Evolutionary conservation across 2,888 invertebrate genomes (phyloP), one percentile per base, ranked within the genome.

Genomic region (Aricia artaxerxes): DNA sequence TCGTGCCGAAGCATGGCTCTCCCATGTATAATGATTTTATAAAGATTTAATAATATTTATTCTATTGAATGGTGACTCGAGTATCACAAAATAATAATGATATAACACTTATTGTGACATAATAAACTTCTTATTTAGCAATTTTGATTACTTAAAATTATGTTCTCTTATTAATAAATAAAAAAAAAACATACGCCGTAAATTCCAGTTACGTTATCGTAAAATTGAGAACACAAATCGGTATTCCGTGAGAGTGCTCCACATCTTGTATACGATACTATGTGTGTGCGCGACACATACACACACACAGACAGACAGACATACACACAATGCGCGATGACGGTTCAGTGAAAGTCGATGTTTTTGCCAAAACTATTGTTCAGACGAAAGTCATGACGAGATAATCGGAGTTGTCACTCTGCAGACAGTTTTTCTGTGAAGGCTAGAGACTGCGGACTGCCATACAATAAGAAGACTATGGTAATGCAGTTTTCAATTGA

Each of bases 261-360:
- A 64, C 61, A 24, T 24, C 61, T 24, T n/a, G 24, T 61, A 64
- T 9, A 24, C 24, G 9, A 31, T 24, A 11, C 4, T 61, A 24
- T 64, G 61, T 24, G 24, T 24, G 3, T 9, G 9, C 9, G 0
- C 24, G 2, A n/a, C 24, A n/a, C n/a, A 60, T 6, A n/a, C 7
- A 7, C 9, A 24, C 24, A 61, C 11, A 9, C 64, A 64, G 0
- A 11, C 31, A 3, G 0, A 31, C 64, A 31, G 11, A 64, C 64
- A 64, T 31, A 64, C 31, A 64, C 24, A 61, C 64, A 64, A 64
- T 64, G 64, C 31, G 64, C 64, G 64, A 64, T 64, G 64, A 64
- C 64, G 24, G 73, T 24, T 78, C 35, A n/a, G 16, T 53, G 49
- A 61, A 73, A 78, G 40, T 44, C 57, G 79, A 16, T 11, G 64